phyloP scores from a whole-genome alignment of 2,888 invertebrate genomes.

The Ferdinandea cuprea region DNA sequence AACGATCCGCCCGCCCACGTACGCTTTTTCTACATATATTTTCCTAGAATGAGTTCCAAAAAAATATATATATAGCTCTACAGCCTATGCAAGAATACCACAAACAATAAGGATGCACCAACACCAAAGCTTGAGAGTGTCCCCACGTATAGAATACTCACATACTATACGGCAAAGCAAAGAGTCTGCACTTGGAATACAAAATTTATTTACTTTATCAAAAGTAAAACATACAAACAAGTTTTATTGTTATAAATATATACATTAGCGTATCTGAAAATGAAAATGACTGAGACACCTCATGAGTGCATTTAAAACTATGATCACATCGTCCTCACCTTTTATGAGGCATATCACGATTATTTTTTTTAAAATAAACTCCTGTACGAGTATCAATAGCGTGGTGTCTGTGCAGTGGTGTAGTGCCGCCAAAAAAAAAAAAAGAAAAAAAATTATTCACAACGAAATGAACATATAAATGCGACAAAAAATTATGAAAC shows the following conservation, averaged over 20 bases:
- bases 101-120: slow-evolving; percentile 39
- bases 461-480: slow-evolving; percentile 40
- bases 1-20: slow-evolving; percentile 55
- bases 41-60: slow-evolving; percentile 67
- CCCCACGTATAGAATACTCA: slow-evolving; percentile 27
- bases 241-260: not conserved
- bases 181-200: slow-evolving; percentile 66
- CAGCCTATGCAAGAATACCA: slow-evolving; percentile 14
- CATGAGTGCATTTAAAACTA: slow-evolving; percentile 74
- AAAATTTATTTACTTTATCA: slow-evolving; percentile 54
- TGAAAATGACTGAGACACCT: slow-evolving; percentile 65
- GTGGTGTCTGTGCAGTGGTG: slow-evolving; percentile 2
- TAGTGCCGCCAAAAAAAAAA: slow-evolving; percentile 39
- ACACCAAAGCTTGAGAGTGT: not conserved
- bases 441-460: slow-evolving; percentile 7
- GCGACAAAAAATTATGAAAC: slow-evolving; percentile 70
- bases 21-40: slow-evolving; percentile 23
- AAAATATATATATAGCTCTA: slow-evolving; percentile 57
- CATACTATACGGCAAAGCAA: slow-evolving; percentile 19
- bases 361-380: slow-evolving; percentile 40
- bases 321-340: slow-evolving; percentile 73
- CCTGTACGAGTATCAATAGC: not conserved
- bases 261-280: slow-evolving; percentile 32
- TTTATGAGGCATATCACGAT: slow-evolving; percentile 72
- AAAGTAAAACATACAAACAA: slow-evolving; percentile 39